Percentiles rank a stretch among this genome's conserved stretches.
phyloP scores from a whole-genome alignment of 2,888 invertebrate species.

The Sisyra nigra region DNA sequence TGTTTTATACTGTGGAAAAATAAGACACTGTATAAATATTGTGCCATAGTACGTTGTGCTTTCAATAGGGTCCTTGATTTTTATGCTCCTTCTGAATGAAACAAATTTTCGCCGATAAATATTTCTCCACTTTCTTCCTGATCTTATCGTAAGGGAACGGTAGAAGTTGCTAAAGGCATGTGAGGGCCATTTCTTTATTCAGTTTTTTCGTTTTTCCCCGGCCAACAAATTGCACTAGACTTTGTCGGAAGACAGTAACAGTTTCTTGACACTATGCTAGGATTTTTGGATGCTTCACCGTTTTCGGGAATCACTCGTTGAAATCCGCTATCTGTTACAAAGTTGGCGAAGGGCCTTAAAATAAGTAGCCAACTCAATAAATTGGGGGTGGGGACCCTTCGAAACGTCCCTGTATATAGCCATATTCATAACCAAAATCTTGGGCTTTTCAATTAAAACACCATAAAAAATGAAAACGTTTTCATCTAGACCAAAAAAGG shows the following conservation, averaged over 20 bases:
- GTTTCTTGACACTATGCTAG: conserved; percentile 55
- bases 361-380: too few species aligned
- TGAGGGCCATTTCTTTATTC: conserved; percentile 64
- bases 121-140: conserved; percentile 65
- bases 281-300: conserved; percentile 47
- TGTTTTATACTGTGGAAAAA: too few species aligned
- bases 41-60: conserved; percentile 54
- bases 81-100: conserved; percentile 96
- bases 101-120: conserved; percentile 64
- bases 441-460: too few species aligned
- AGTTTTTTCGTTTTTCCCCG: conserved; percentile 53
- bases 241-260: conserved; percentile 87
- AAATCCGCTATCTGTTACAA: conserved; percentile 73
- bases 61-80: conserved; percentile 84
- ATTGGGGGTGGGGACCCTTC: too few species aligned
- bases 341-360: conserved; percentile 88
- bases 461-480: too few species aligned
- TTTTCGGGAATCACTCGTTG: conserved; percentile 64
- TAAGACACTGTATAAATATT: too few species aligned
- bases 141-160: conserved; percentile 91
- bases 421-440: too few species aligned
- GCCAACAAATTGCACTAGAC: conserved; percentile 82
- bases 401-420: too few species aligned
- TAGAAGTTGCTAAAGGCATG: conserved; percentile 79
- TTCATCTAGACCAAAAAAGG: too few species aligned